Base-by-base conservation (phyloP, 2,113 vertebrate genomes). In the Actinemys pallida region DNA sequence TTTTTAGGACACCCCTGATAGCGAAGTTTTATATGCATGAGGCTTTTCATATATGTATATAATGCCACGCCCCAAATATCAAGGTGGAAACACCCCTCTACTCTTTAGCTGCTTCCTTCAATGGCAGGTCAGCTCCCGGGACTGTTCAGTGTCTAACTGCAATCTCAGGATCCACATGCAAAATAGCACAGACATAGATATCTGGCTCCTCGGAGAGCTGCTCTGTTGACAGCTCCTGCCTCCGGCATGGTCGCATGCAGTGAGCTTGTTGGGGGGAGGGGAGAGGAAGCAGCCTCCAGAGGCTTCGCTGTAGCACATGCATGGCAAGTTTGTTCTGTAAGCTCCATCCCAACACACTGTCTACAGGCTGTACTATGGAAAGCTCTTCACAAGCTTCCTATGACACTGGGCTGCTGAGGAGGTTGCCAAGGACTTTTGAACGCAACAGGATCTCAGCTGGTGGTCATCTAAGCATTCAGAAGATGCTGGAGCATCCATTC, bases 141-240 rank as follows among this genome's bases (percentile, higher is more conserved):
- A 35, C 17, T 1, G 53, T 11, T 72, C 81, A 35, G 31, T 56
- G 24, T 52, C 35, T 0, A 0, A 8, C 42, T 8, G 20, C 50
- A 0, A 8, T 81, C 87, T 82, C 62, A 13, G 14, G 5, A 20
- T 5, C 6, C 0, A 1, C 79, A 14, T 0, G 0, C 10, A 24
- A 6, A 49, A 11, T 83, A 39, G 20, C 14, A 57, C 19, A 19
- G 56, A 27, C 25, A 53, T 20, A 59, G 65, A 11, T 0, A 0
- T 4, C 72, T n/a, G 29, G 1, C 19, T 0, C 5, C 83, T 47
- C 75, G 50, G 27, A 25, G 16, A 62, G 52, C 50, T 31, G 0
- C 0, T 2, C 53, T 72, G 59, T 81, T 3, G 1, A 2, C 3
- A 5, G 35, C 47, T 62, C 45, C 31, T 56, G 29, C 19, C 82